Evolutionary conservation across 2,888 invertebrate species (phyloP).

Genomic region (Hirtodrosophila confusa): DNA sequence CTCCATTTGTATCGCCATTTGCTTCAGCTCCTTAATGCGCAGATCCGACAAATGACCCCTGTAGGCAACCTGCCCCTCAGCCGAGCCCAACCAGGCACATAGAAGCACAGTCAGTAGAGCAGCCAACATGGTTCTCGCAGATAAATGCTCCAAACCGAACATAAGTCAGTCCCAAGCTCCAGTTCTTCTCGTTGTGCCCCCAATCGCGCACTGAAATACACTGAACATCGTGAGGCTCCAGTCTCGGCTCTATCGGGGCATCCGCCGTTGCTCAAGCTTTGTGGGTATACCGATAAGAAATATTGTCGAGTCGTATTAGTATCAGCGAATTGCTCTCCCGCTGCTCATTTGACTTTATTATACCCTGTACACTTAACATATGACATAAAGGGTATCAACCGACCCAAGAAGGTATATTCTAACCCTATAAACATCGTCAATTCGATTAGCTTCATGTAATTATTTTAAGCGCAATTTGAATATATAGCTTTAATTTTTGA

Average conservation of each 20-base stretch:
- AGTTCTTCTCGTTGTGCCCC: constrained; percentile 15
- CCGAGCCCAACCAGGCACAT: constrained; percentile 14
- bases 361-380: constrained; percentile 6
- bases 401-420: background rate
- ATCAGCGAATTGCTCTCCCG: constrained; percentile 58
- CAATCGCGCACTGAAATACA: constrained; percentile 30
- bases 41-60: constrained; percentile 74
- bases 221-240: constrained; percentile 30
- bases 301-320: constrained; percentile 24
- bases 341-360: constrained; percentile 34
- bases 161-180: constrained; percentile 1
- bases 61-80: constrained; percentile 65
- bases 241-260: constrained; percentile 32
- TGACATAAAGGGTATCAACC: background rate
- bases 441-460: too few relatives aligned
- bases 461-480: too few relatives aligned
- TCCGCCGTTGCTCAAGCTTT: constrained; percentile 43
- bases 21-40: constrained; percentile 75
- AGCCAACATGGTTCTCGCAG: constrained; percentile 24
- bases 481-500: too few relatives aligned
- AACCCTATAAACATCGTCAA: too few relatives aligned
- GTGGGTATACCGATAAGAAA: constrained; percentile 43
- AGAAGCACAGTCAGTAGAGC: constrained; percentile 29
- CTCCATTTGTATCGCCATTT: constrained; percentile 69
- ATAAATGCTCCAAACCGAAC: background rate